A percentile compares a stretch with the other conserved stretches of the same genome.
These are phyloP conservation scores for Julus scanicus DNA, from an alignment of 2,888 invertebrate genomes.

Conservation along the genomic window DNA sequence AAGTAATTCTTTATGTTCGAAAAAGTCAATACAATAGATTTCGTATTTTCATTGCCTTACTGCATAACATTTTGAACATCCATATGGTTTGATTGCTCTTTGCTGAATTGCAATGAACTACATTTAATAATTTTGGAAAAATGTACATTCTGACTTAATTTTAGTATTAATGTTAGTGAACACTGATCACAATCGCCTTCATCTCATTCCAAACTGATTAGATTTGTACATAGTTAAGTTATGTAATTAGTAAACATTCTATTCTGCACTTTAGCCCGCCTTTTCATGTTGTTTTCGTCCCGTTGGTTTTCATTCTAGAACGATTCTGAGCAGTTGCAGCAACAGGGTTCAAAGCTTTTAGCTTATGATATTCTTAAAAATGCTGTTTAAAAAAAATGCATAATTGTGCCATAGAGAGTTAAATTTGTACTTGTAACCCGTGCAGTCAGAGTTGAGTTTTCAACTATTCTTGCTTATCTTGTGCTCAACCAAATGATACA, in stretches of 20 bases:
- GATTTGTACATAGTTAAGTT: conserved; percentile 33
- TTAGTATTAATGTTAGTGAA: not conserved
- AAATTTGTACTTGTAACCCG: not conserved
- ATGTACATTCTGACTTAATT: conserved; percentile 6
- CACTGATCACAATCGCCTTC: conserved; percentile 3
- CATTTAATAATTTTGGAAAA: not conserved
- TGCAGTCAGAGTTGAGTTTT: not conserved
- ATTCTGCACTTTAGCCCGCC: not conserved
- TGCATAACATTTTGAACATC: not conserved
- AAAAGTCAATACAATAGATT: not conserved
- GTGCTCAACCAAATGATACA: not conserved
- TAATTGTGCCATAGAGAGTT: conserved; percentile 10
- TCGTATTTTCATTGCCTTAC: not conserved
- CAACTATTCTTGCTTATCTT: not conserved
- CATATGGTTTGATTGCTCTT: not conserved
- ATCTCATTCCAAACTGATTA: conserved; percentile 31
- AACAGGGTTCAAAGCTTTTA: not conserved
- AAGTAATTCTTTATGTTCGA: not conserved
- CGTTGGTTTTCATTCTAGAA: not conserved
- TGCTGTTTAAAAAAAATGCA: not conserved
- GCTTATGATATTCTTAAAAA: not conserved
- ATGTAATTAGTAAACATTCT: conserved; percentile 22
- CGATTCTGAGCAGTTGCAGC: not conserved
- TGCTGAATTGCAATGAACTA: not conserved
- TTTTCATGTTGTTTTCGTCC: not conserved